Evolutionary conservation across 37 sponge, comb jelly and placozoan genomes (phyloP).

Genomic region (Beroe ovata): DNA sequence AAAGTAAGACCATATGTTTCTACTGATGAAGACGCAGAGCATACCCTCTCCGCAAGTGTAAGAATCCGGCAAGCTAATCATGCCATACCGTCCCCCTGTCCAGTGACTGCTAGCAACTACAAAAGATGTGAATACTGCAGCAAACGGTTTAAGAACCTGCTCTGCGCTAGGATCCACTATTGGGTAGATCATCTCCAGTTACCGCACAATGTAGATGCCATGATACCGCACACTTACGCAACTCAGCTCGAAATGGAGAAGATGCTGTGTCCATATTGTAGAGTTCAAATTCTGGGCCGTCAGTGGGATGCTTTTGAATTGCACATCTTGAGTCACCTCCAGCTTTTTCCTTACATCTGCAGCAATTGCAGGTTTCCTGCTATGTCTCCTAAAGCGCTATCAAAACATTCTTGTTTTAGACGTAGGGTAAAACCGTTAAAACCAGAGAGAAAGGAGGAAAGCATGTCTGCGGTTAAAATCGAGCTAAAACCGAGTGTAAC

Average conservation of each 20-base stretch:
- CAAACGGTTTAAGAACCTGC: conserved; percentile 31
- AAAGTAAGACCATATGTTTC: not conserved
- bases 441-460: not conserved
- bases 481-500: not conserved
- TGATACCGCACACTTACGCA: not conserved
- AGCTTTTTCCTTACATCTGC: conserved; percentile 15
- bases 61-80: not conserved
- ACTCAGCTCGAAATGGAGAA: not conserved
- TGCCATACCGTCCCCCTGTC: not conserved
- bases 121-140: not conserved
- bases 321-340: conserved; percentile 29
- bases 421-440: not conserved
- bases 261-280: conserved; percentile 10
- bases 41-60: not conserved
- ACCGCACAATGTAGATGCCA: not conserved
- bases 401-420: not conserved
- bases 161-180: conserved; percentile 41
- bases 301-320: not conserved
- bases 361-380: not conserved
- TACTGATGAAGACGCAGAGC: not conserved
- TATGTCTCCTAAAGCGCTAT: not conserved
- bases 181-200: conserved; percentile 20
- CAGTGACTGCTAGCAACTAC: not conserved
- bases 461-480: not conserved
- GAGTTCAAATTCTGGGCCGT: not conserved